Conservation (phyloP, 2,888 invertebrate species). For the Rhorus exstirpatorius region DNA sequence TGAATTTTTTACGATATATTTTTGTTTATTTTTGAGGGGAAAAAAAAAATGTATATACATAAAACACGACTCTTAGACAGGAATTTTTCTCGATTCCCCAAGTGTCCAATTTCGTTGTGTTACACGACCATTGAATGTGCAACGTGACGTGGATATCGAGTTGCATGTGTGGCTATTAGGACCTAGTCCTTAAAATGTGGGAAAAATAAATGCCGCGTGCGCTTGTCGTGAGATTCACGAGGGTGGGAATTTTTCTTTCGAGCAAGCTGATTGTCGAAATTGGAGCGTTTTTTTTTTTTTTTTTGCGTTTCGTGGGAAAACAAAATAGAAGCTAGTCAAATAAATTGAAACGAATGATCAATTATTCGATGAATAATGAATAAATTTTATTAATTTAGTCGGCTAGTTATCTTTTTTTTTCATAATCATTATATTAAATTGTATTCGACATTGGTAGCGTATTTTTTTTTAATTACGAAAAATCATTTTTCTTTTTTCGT, state of each 20-base stretch:
- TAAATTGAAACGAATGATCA: no score
- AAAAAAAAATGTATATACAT: not conserved
- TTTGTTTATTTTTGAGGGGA: not conserved
- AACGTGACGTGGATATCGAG: slow-evolving; percentile 23
- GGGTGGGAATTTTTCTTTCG: slow-evolving; percentile 59
- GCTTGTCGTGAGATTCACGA: slow-evolving; percentile 38
- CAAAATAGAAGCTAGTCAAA: no score
- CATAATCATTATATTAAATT: not conserved
- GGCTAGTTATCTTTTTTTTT: no score
- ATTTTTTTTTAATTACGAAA: not conserved
- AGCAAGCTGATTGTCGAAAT: not conserved
- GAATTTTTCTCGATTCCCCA: slow-evolving; percentile 26
- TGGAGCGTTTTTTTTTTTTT: slow-evolving; percentile 8
- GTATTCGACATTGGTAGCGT: not conserved
- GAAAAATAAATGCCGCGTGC: slow-evolving; percentile 62
- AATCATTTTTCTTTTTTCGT: not conserved
- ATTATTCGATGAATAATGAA: no score
- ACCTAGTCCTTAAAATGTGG: no score
- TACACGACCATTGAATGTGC: slow-evolving; percentile 48
- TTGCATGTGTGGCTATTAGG: slow-evolving; percentile 29
- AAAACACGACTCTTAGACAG: slow-evolving; percentile 19
- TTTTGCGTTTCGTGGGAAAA: slow-evolving; percentile 12
- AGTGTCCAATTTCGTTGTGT: slow-evolving; percentile 52
- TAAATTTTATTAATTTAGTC: no score
- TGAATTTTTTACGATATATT: not conserved